These are phyloP conservation scores for Rhagoletis zephyria DNA, from an alignment of 1,140 invertebrate species.

Conservation along the genomic window DNA sequence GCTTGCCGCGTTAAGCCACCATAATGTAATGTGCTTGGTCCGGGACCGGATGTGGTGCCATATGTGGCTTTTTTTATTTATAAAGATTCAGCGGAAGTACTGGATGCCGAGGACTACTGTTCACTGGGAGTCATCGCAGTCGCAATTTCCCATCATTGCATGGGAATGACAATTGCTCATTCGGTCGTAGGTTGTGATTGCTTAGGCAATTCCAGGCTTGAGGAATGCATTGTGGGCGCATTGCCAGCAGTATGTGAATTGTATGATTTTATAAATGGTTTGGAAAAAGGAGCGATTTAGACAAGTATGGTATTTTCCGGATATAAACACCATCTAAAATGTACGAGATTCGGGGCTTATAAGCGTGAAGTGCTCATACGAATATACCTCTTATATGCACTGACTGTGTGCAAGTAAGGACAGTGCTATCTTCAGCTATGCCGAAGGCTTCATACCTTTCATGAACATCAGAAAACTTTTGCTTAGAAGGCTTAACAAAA, in stretches of 20 bases:
- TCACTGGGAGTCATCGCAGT: conserved; percentile 18
- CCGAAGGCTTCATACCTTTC: no score
- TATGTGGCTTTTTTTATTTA: conserved; percentile 59
- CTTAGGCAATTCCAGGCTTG: background rate
- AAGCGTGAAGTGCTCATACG: no score
- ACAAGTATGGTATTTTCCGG: no score
- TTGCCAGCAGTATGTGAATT: background rate
- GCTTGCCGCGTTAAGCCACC: conserved; percentile 45
- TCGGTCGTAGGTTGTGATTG: conserved; percentile 24
- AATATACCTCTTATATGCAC: no score
- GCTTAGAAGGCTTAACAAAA: no score
- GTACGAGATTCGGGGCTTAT: no score
- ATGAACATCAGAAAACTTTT: no score
- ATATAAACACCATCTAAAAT: no score
- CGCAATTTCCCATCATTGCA: conserved; percentile 38
- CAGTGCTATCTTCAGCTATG: no score
- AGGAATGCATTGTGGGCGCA: background rate
- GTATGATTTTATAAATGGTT: background rate
- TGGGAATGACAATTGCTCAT: conserved; percentile 25
- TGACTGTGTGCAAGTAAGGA: no score
- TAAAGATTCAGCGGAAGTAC: conserved; percentile 57
- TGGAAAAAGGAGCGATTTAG: no score
- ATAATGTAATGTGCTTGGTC: conserved; percentile 3
- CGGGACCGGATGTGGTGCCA: conserved; percentile 54
- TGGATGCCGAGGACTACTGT: background rate